These are phyloP conservation scores for Dendrocopos noguchii DNA, from an alignment of 2,113 vertebrate genomes.

Conservation along the genomic window DNA sequence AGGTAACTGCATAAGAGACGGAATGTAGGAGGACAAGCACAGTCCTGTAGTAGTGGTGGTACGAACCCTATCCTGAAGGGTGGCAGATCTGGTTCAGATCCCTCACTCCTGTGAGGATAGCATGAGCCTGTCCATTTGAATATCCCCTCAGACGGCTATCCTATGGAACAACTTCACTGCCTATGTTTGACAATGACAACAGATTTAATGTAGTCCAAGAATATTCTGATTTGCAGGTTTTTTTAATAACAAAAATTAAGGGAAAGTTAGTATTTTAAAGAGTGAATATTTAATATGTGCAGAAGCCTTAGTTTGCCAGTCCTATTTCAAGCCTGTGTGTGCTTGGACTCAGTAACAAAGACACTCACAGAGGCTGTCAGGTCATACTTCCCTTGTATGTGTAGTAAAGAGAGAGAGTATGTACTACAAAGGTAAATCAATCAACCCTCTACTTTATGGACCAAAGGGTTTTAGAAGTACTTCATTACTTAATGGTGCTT, in stretches of 20 bases:
- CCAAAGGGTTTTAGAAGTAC: background rate
- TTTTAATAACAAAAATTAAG: background rate
- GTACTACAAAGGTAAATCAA: background rate
- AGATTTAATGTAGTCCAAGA: background rate
- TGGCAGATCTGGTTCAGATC: background rate
- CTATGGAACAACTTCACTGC: background rate
- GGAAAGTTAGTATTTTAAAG: background rate
- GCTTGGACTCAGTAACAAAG: background rate
- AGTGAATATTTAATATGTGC: background rate
- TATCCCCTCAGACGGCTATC: background rate
- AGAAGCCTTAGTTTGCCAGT: background rate
- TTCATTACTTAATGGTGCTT: background rate
- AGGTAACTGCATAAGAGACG: background rate
- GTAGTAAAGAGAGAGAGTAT: background rate
- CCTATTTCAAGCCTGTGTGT: background rate
- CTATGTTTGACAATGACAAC: background rate
- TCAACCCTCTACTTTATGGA: background rate
- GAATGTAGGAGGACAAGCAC: fast-evolving
- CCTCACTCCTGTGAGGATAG: background rate
- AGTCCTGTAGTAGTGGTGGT: fast-evolving
- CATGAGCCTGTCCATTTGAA: background rate
- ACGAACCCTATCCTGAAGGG: background rate
- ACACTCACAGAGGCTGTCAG: background rate
- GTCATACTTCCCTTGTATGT: background rate
- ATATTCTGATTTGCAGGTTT: background rate